Conservation (phyloP, 2,888 invertebrate species). For the Epicampocera succincta region DNA sequence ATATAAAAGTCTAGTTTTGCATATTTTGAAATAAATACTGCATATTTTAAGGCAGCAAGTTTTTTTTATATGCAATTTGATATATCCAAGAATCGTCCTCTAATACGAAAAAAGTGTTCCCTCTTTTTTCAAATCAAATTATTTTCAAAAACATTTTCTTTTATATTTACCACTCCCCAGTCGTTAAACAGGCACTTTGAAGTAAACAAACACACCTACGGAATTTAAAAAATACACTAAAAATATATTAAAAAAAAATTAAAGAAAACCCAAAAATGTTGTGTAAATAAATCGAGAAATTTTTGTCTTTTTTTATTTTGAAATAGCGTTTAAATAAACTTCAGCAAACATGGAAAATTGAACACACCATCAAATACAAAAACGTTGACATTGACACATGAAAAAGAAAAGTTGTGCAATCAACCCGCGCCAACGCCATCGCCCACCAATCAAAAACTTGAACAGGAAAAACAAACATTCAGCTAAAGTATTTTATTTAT, state of each 20-base stretch:
- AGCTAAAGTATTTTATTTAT: background rate
- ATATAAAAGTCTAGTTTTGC: too few relatives aligned
- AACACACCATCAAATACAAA: slow-evolving; percentile 13
- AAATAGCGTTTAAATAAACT: slow-evolving; percentile 6
- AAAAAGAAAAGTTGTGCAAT: background rate
- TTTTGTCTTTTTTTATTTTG: background rate
- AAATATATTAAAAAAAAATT: background rate
- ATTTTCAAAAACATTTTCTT: too few relatives aligned
- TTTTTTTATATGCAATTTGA: too few relatives aligned
- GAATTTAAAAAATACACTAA: too few relatives aligned
- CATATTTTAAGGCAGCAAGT: too few relatives aligned
- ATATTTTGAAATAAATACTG: too few relatives aligned
- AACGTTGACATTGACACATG: slow-evolving; percentile 47
- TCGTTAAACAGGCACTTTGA: too few relatives aligned
- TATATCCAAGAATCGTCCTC: too few relatives aligned
- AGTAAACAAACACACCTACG: too few relatives aligned
- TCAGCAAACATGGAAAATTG: background rate
- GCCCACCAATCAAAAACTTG: background rate
- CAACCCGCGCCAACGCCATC: background rate
- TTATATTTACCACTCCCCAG: too few relatives aligned
- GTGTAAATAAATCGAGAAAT: background rate
- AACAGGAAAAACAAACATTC: slow-evolving; percentile 6
- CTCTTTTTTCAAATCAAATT: too few relatives aligned
- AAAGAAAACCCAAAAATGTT: background rate
- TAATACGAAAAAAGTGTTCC: too few relatives aligned